Evolutionary conservation across 2,888 invertebrate species (phyloP), one percentile per base, ranked within the genome.

Genomic region (Hofmannophila pseudospretella): DNA sequence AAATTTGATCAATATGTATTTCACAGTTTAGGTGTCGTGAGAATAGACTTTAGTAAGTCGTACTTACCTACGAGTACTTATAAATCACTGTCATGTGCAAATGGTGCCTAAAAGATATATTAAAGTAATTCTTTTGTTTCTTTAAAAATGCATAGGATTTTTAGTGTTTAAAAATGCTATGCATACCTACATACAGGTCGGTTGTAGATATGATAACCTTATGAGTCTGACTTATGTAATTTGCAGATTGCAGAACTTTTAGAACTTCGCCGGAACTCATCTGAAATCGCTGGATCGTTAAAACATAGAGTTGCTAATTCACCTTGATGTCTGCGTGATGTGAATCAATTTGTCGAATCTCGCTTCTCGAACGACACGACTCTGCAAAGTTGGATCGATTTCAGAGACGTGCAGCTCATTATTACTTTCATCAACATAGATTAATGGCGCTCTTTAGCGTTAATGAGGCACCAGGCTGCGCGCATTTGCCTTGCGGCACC

Each of bases 381-480:
- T 22, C 11, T 30, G 31, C 12, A 20, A 36, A 34, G 34, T 28
- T 34, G 40, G 43, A 58, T 63, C 57, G 52, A 62, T 68, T 57
- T 41, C 40, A 49, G 58, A 47, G 51, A 51, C 56, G 55, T 46
- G 47, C 48, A 59, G 52, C 62, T 62, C 55, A 65, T 72, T 66
- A 74, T 73, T 71, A 70, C 68, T 70, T 72, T 69, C 72, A 71
- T 69, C 63, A 69, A 64, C 64, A 67, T 64, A 68, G 77, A 79
- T 75, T 73, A 75, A 81, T 78, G 67, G 55, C 39, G 51, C 59
- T 66, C 75, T 74, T 79, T 75, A 77, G 56, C 59, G 65, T 58
- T 76, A 77, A 81, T 77, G 78, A 78, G 73, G 62, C 70, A 45
- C 71, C n/a, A 65, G 66, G 46, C 69, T 60, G 67, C 58, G 67